Evolutionary conservation across 2,888 invertebrate genomes (phyloP), one percentile per base, ranked within the genome.

Genomic region (Mesochorus sp.): DNA sequence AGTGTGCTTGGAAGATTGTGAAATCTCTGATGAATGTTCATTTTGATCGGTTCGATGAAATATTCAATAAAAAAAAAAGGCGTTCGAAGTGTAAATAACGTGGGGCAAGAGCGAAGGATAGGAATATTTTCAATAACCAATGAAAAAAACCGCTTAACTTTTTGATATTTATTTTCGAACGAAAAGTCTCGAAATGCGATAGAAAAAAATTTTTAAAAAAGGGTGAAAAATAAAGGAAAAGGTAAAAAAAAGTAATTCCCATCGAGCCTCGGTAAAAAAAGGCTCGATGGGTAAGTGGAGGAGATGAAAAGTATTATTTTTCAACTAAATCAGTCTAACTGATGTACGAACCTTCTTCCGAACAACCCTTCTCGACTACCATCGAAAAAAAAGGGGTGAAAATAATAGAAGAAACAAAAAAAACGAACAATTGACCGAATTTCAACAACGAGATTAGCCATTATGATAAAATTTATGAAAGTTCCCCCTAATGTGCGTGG

Each of bases 401-500:
- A 39, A 44, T 31, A 37, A 28, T 21, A 47, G 26, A 57, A 14
- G 68, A 37, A 55, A 55, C 6, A 66, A 57, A 57, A 42, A 26
- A 68, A 73, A 80, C 72, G 74, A 79, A 79, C 39, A 62, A 68
- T 70, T 66, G 31, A 74, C 67, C 53, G 53, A 76, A 80, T 76
- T 80, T 68, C 51, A 74, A 78, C 76, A 80, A 81, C 80, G 80
- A 80, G 76, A 79, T 74, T 79, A 81, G 61, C 73, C 72, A 79
- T 74, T 71, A 42, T 61, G 12, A 67, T 70, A 76, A 42, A 57
- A 68, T 47, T 59, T 57, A 64, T 49, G 24, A 70, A 57, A 64
- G 28, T 68, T n/a, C n/a, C n/a, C n/a, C n/a, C 74, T 57, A 75
- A 26, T 49, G 53, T 61, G 42, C 70, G 42, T 21, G 12, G 4